A percentile compares a stretch with the other conserved stretches of the same genome.
Evolutionary conservation across 30 jellyfish, hydroid and myxozoan genomes (phyloP).

Genomic region (Cassiopea andromeda): DNA sequence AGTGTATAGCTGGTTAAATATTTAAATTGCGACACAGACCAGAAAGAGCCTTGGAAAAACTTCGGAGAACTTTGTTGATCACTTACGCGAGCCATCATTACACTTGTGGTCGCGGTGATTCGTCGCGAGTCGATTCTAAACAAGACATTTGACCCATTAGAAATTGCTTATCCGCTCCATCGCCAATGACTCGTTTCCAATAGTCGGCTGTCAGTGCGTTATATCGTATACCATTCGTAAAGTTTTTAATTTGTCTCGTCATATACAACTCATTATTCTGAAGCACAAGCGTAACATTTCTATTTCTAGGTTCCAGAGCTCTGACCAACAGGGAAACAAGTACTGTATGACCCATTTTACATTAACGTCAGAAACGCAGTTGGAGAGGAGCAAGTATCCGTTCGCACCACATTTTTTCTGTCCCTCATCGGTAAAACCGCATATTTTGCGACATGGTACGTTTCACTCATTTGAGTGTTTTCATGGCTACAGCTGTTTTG

Average conservation of each 20-base stretch:
- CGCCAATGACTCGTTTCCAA: too few species aligned
- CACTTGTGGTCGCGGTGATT: too few species aligned
- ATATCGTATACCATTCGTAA: neutral
- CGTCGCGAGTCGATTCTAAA: too few species aligned
- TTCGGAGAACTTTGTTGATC: too few species aligned
- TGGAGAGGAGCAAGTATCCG: neutral
- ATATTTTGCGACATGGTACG: neutral
- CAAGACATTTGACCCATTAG: too few species aligned
- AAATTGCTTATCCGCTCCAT: too few species aligned
- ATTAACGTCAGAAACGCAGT: neutral
- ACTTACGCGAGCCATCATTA: too few species aligned
- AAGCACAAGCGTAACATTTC: slow-evolving; percentile 54
- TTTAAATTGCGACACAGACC: too few species aligned
- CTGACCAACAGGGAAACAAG: slow-evolving; percentile 16
- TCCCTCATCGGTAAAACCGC: neutral
- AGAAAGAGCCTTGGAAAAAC: too few species aligned
- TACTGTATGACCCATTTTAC: neutral
- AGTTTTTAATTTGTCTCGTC: neutral
- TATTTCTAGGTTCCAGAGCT: slow-evolving; percentile 59
- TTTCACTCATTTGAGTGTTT: neutral
- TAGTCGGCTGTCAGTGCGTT: neutral
- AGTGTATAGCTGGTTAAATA: too few species aligned
- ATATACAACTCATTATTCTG: slow-evolving; percentile 15
- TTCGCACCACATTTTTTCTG: neutral
- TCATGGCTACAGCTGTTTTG: neutral